A percentile compares a stretch with the other conserved stretches of the same genome.
Conservation (phyloP, 2,113 vertebrate genomes). For the Callocephalon fimbriatum region DNA sequence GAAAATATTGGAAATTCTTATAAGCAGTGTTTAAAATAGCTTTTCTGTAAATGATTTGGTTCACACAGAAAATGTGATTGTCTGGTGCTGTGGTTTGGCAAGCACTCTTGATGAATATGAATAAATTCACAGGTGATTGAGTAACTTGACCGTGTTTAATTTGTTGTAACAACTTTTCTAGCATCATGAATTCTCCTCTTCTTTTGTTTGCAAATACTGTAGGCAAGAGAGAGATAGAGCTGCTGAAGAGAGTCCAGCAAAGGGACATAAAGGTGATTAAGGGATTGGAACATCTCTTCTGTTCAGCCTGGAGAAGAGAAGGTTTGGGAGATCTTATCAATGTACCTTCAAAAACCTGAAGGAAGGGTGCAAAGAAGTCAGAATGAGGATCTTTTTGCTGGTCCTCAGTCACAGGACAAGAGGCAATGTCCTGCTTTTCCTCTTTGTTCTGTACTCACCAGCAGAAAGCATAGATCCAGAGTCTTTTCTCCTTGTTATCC, state of each 20-base stretch:
- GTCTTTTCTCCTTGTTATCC: neutral
- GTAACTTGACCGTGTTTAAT: neutral
- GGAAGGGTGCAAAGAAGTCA: neutral
- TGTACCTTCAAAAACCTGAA: neutral
- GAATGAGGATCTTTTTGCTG: neutral
- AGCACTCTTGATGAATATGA: conserved; percentile 46
- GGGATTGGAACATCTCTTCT: neutral
- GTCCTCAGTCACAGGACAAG: neutral
- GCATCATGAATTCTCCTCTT: neutral
- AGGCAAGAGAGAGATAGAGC: neutral
- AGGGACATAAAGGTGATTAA: neutral
- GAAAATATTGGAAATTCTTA: conserved; percentile 70
- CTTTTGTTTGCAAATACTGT: neutral
- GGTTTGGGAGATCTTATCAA: neutral
- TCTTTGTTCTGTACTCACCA: neutral
- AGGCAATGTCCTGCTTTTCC: neutral
- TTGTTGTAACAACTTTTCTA: neutral
- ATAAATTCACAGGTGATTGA: conserved; percentile 44
- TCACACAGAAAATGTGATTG: conserved; percentile 51
- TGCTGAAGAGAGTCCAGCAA: neutral
- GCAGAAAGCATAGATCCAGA: neutral
- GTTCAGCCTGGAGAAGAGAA: neutral
- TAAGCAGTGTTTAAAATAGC: conserved; percentile 69
- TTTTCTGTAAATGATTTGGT: conserved; percentile 67
- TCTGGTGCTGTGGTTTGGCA: conserved; percentile 50